Conservation (phyloP, 2,797 vertebrate genomes). For the Sibirionetta formosa region DNA sequence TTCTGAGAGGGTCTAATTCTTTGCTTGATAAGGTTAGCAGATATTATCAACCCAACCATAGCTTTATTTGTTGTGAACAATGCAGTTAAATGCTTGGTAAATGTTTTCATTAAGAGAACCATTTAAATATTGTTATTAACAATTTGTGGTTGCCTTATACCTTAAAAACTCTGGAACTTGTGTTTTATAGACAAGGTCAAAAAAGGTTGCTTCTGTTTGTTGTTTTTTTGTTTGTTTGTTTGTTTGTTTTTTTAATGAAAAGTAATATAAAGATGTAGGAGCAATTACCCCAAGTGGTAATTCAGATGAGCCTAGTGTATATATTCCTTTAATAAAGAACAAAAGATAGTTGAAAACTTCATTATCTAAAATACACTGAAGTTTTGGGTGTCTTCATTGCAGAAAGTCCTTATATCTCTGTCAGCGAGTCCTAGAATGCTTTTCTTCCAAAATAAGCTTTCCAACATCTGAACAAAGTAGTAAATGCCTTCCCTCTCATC, state of each 20-base stretch:
- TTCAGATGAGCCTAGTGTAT: neutral
- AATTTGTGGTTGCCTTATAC: neutral
- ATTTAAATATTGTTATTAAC: neutral
- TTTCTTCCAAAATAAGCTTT: conserved; percentile 63
- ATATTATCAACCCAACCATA: neutral
- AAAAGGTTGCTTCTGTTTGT: neutral
- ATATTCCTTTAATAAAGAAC: neutral
- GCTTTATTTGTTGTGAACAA: neutral
- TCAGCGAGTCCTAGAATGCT: neutral
- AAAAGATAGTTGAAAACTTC: neutral
- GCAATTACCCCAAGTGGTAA: neutral
- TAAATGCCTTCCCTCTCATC: conserved; percentile 41
- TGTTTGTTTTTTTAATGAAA: neutral
- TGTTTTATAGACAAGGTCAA: neutral
- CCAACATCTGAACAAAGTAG: conserved; percentile 53
- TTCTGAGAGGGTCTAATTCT: neutral
- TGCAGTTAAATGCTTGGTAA: neutral
- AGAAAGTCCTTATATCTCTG: neutral
- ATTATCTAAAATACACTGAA: neutral
- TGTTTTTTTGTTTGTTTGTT: neutral
- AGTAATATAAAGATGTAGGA: neutral
- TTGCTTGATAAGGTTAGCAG: neutral
- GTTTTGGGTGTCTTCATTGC: conserved; percentile 10
- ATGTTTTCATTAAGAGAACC: neutral
- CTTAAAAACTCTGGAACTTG: neutral